Evolutionary conservation across 1,140 invertebrate genomes (phyloP), one percentile per base, ranked within the genome.

Genomic region (Copidosoma floridanum): DNA sequence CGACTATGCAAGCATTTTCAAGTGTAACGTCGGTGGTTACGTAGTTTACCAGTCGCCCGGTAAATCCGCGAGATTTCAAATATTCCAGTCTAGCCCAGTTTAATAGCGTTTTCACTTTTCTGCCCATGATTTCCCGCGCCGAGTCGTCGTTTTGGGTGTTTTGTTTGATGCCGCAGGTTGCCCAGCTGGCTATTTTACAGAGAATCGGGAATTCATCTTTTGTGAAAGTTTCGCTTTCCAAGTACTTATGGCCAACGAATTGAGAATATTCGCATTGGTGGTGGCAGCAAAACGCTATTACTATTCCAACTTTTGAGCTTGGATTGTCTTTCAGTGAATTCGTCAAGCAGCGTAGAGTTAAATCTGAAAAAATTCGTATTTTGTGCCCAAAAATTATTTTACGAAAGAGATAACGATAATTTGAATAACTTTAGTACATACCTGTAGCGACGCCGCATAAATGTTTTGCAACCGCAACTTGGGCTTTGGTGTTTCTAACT

Each of bases 241-340:
- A 77, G 64, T 84, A 88, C 1, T 81, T 46, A 68, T 86, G 85
- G 2, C 89, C 92, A 27, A 87, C 82, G 73, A 90, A 94, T 0
- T 83, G 73, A 23, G 74, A 73, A 82, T 87, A 92, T 29, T 85
- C 78, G 71, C 91, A 93, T 48, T 86, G 84, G 77, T 95, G 93
- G 80, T 95, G 93, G 76, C 93, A 95, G 73, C 93, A 95, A 14
- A 93, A 85, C 3, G 93, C 91, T 71, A 95, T 84, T 12, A 90
- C 71, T 14, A 89, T 66, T 3, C 91, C 92, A 3, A 85, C 77
- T 46, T 75, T 77, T 16, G 69, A 61, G 2, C 67, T 63, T 3
- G 70, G 57, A 12, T 75, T 65, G 46, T 73, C 68, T 35, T 67
- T 58, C 61, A 69, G 82, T 69, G 64, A 66, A 52, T 76, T 72